phyloP scores from a whole-genome alignment of 2,888 invertebrate genomes.

The Polydrusus pterygomalis region DNA sequence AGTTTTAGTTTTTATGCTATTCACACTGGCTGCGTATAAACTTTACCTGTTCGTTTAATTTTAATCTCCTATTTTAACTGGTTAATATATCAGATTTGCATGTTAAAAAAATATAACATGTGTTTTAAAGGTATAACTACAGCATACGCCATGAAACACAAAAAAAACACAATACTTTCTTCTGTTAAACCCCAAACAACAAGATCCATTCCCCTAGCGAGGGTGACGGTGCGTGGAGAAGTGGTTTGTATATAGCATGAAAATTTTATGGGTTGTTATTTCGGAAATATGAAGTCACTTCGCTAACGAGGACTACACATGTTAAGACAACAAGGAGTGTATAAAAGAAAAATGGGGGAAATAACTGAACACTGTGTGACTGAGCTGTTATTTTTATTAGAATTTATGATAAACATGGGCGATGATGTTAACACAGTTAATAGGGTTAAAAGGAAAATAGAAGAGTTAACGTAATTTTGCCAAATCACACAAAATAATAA shows the following conservation, averaged over 20 bases:
- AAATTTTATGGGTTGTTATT: slow-evolving; percentile 28
- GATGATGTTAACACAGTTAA: neutral
- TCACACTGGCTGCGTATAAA: too few relatives aligned
- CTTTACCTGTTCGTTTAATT: too few relatives aligned
- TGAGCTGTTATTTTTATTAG: neutral
- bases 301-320: slow-evolving; percentile 12
- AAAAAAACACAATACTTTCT: neutral
- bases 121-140: too few relatives aligned
- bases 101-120: too few relatives aligned
- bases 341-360: slow-evolving; percentile 4
- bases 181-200: slow-evolving; percentile 8
- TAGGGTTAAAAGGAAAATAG: neutral
- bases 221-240: slow-evolving; percentile 14
- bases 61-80: too few relatives aligned
- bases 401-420: slow-evolving; percentile 6
- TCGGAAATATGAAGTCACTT: slow-evolving; percentile 23
- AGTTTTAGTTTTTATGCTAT: too few relatives aligned
- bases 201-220: neutral
- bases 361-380: neutral
- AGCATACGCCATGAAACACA: too few relatives aligned
- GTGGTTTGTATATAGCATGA: slow-evolving; percentile 12
- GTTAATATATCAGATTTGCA: too few relatives aligned
- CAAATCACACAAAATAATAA: too few relatives aligned
- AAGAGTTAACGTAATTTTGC: neutral
- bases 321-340: slow-evolving; percentile 18